Conservation (phyloP, 1,140 invertebrate genomes). For the Myzus persicae region DNA sequence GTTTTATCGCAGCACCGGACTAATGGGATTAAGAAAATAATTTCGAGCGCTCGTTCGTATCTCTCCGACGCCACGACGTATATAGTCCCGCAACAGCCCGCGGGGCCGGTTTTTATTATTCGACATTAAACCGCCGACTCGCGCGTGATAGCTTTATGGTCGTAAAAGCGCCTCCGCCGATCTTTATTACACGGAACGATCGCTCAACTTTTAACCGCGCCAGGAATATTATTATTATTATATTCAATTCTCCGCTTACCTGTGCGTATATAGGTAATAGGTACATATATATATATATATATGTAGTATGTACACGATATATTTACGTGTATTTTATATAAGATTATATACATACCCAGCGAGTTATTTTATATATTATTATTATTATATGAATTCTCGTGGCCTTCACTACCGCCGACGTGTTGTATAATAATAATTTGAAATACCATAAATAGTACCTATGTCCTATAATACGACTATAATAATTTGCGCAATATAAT, state of each 20-base stretch:
- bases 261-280: neutral
- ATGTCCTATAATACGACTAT: too few relatives aligned
- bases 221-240: neutral
- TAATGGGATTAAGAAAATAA: constrained; percentile 54
- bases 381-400: neutral
- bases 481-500: neutral
- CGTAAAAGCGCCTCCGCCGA: constrained; percentile 41
- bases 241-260: neutral
- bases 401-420: neutral
- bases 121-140: neutral
- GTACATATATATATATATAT: too few relatives aligned
- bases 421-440: neutral
- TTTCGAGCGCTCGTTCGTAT: neutral
- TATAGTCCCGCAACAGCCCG: neutral
- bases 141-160: constrained; percentile 41
- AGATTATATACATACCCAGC: neutral
- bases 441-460: neutral
- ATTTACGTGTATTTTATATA: neutral
- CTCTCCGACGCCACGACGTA: neutral
- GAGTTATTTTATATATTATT: neutral
- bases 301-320: neutral
- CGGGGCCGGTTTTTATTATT: constrained; percentile 42
- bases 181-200: constrained; percentile 30
- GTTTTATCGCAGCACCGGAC: constrained; percentile 19
- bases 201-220: constrained; percentile 28